phyloP scores from a whole-genome alignment of 1,140 invertebrate genomes.

The Telenomus remus region DNA sequence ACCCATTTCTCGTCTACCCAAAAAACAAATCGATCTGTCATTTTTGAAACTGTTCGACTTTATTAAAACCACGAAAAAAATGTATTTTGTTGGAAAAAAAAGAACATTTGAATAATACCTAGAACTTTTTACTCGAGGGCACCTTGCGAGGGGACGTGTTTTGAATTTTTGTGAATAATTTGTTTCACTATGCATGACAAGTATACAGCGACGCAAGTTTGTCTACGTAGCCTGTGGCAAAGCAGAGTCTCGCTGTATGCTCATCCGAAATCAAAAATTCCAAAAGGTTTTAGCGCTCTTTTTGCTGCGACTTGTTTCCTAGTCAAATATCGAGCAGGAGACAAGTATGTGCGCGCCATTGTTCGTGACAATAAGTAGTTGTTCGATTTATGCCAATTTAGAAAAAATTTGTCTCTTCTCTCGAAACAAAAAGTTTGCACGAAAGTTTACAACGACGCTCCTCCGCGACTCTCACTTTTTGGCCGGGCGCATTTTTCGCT shows the following conservation, averaged over 20 bases:
- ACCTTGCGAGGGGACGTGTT: neutral
- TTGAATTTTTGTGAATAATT: conserved; percentile 1
- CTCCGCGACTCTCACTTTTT: too few species aligned
- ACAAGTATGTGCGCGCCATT: conserved; percentile 5
- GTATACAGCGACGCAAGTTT: conserved; percentile 10
- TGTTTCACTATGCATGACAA: conserved; percentile 4
- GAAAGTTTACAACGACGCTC: neutral
- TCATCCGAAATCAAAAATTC: conserved; percentile 18
- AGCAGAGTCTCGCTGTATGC: conserved; percentile 2
- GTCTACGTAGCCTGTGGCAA: conserved; percentile 4
- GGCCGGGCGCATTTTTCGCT: too few species aligned
- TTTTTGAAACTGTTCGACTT: too few species aligned
- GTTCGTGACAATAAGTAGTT: conserved; percentile 6
- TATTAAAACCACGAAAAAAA: too few species aligned
- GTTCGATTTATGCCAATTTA: conserved; percentile 8
- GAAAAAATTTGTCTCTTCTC: neutral
- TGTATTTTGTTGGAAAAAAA: too few species aligned
- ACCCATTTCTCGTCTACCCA: too few species aligned
- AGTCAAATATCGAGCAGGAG: neutral
- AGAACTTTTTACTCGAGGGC: neutral
- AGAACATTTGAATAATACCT: too few species aligned
- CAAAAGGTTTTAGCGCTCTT: conserved; percentile 19
- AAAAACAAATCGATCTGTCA: too few species aligned
- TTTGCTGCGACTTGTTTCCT: conserved; percentile 1
- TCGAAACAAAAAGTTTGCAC: neutral